A percentile compares a stretch with the other conserved stretches of the same genome.
phyloP scores from a whole-genome alignment of 2,113 vertebrate species.

The Felis catus region DNA sequence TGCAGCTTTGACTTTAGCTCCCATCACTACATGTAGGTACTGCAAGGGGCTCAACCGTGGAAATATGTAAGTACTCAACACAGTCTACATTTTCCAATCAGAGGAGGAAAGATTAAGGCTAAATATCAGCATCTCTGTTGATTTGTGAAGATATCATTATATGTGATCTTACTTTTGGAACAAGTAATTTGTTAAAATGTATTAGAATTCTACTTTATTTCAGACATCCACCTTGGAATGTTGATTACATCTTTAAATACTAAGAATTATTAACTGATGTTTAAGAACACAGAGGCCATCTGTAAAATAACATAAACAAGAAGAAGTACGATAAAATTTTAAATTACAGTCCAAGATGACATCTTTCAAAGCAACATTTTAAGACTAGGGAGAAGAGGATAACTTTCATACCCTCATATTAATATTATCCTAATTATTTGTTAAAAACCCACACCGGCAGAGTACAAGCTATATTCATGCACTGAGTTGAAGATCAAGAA shows the following conservation, averaged over 20 bases:
- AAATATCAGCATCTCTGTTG: neutral
- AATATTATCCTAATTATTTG: constrained; percentile 28
- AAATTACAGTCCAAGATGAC: neutral
- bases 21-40: neutral
- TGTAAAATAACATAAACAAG: constrained; percentile 46
- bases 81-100: neutral
- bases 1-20: constrained; percentile 14
- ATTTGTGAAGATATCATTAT: neutral
- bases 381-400: constrained; percentile 10
- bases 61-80: neutral
- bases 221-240: neutral
- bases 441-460: constrained; percentile 46
- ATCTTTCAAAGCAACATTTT: constrained; percentile 31
- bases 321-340: constrained; percentile 13
- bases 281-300: neutral
- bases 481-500: constrained; percentile 25
- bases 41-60: neutral
- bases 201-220: constrained; percentile 12
- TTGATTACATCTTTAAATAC: constrained; percentile 43
- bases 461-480: constrained; percentile 49
- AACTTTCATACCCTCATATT: neutral
- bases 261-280: neutral
- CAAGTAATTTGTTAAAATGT: constrained; percentile 1
- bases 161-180: constrained; percentile 4
- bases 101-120: constrained; percentile 30